A percentile compares a stretch with the other conserved stretches of the same genome.
Conservation (phyloP, 2,113 vertebrate genomes). For the Dendropsophus ebraccatus region DNA sequence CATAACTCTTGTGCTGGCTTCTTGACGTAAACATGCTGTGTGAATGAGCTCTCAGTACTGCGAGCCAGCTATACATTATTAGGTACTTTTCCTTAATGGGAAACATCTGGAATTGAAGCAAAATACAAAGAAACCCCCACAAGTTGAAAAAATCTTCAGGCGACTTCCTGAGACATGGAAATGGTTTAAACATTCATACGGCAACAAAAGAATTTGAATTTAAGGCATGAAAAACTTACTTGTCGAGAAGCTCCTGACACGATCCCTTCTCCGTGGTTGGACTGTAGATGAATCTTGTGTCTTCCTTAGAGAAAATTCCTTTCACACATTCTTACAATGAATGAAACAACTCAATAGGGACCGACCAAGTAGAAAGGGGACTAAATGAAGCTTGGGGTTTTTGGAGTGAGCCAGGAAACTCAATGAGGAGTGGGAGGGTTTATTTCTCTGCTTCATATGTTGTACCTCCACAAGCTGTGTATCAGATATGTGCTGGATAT, state of each 20-base stretch:
- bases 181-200: constrained; percentile 38
- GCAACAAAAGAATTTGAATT: constrained; percentile 26
- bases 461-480: constrained; percentile 22
- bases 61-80: constrained; percentile 42
- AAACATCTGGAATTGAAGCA: constrained; percentile 47
- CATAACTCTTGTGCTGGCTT: background rate
- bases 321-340: constrained; percentile 57
- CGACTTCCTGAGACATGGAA: constrained; percentile 40
- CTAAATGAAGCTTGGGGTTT: constrained; percentile 32
- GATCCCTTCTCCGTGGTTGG: constrained; percentile 23
- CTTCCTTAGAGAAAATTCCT: constrained; percentile 42
- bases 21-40: background rate
- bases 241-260: constrained; percentile 37
- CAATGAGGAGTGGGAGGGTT: constrained; percentile 50
- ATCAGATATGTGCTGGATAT: constrained; percentile 35
- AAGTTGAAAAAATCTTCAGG: constrained; percentile 17
- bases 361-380: constrained; percentile 34
- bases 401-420: constrained; percentile 41
- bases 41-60: background rate
- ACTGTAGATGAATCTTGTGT: constrained; percentile 19
- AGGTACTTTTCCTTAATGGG: constrained; percentile 32
- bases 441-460: background rate
- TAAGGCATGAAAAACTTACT: constrained; percentile 27
- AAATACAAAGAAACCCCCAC: constrained; percentile 42
- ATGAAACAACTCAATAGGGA: constrained; percentile 54